phyloP scores from a whole-genome alignment of 2,113 vertebrate genomes.

The Oncorhynchus kisutch region DNA sequence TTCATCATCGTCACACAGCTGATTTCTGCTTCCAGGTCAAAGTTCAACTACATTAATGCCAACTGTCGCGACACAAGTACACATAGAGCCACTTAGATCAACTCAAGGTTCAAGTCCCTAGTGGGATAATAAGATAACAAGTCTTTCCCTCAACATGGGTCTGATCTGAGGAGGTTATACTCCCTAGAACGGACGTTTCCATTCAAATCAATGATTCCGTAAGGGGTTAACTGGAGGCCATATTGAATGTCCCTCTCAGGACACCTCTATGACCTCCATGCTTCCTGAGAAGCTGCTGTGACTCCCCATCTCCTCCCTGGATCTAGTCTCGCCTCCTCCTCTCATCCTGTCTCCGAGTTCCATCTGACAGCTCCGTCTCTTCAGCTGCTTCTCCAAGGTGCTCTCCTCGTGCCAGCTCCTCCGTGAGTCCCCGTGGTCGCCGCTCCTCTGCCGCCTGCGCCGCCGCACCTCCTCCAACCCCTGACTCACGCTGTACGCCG shows the following conservation, averaged over 20 bases:
- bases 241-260: conserved; percentile 69
- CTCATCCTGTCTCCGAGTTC: conserved; percentile 87
- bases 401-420: conserved; percentile 97
- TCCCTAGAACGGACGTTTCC: no score
- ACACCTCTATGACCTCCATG: conserved; percentile 96
- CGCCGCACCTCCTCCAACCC: conserved; percentile 77
- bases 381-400: conserved; percentile 95
- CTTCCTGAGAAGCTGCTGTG: conserved; percentile 92
- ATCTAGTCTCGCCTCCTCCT: conserved; percentile 58
- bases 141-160: background rate
- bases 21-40: conserved; percentile 23
- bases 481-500: conserved; percentile 78
- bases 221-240: no score
- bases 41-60: conserved; percentile 30
- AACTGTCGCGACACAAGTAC: conserved; percentile 11
- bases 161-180: background rate
- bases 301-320: conserved; percentile 85
- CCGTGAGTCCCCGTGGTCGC: conserved; percentile 80
- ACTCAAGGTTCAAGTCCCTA: background rate
- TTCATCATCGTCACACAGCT: conserved; percentile 19
- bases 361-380: conserved; percentile 94
- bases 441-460: conserved; percentile 78
- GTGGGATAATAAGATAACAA: background rate
- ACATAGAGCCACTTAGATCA: background rate
- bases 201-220: no score